Evolutionary conservation across 2,113 vertebrate genomes (phyloP).

Genomic region (Catharus bicknelli): DNA sequence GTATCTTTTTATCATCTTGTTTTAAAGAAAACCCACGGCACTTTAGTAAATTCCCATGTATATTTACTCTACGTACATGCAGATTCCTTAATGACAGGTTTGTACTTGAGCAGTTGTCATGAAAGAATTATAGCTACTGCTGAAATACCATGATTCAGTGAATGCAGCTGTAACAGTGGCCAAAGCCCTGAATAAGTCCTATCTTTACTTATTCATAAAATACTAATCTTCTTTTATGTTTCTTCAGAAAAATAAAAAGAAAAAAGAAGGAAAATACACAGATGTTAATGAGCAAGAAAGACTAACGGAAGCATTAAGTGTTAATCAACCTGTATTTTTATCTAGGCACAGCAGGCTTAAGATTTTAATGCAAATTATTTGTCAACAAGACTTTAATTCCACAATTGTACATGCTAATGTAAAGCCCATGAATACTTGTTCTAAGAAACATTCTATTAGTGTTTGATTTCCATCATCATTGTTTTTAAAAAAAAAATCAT

Average conservation of each 20-base stretch:
- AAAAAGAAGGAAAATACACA: not conserved
- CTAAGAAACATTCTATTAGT: not conserved
- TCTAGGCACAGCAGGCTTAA: not conserved
- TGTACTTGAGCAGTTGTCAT: not conserved
- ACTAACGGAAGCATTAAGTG: not conserved
- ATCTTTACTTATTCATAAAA: not conserved
- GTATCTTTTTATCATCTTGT: not conserved
- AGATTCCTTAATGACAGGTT: not conserved
- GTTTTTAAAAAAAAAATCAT: not conserved
- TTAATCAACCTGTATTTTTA: conserved; percentile 7
- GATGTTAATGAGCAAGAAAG: not conserved
- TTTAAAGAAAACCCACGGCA: not conserved
- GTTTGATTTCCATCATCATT: not conserved
- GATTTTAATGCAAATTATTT: conserved; percentile 4
- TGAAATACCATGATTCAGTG: not conserved
- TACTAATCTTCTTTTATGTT: not conserved
- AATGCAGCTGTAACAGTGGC: not conserved
- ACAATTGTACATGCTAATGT: not conserved
- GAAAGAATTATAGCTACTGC: not conserved
- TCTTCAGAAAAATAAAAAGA: not conserved
- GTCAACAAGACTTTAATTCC: not conserved
- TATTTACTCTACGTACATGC: not conserved
- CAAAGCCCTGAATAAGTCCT: not conserved
- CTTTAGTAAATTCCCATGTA: not conserved
- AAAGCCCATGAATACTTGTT: not conserved